These are phyloP conservation scores for Bergia sp. DNA, from an alignment of 92 coral and sea anemone genomes.

Conservation along the genomic window DNA sequence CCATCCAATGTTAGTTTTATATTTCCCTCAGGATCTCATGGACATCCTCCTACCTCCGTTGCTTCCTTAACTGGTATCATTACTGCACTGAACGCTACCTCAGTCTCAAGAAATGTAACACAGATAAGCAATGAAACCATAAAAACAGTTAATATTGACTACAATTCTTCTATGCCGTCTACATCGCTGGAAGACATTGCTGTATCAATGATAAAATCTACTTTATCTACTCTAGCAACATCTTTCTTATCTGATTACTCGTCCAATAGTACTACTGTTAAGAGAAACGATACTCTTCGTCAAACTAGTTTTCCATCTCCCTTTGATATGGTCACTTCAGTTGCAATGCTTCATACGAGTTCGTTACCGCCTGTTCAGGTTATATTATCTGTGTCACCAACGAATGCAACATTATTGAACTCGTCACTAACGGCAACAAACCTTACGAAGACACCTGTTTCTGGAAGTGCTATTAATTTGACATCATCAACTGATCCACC, in stretches of 20 bases:
- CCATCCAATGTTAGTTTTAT: neutral
- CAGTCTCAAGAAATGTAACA: neutral
- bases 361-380: neutral
- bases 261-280: neutral
- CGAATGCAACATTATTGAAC: neutral
- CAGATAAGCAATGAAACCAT: neutral
- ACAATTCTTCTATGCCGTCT: neutral
- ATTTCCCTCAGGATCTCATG: neutral
- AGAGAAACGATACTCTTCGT: neutral
- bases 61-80: neutral
- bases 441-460: neutral
- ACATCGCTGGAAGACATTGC: neutral
- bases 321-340: neutral
- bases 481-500: neutral
- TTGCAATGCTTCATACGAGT: neutral
- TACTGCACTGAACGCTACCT: neutral
- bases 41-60: neutral
- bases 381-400: neutral
- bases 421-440: neutral
- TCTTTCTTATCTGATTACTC: neutral
- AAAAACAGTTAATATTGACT: neutral
- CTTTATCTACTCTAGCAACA: neutral
- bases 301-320: neutral
- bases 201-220: neutral
- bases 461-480: neutral